Conservation (phyloP, 2,113 vertebrate genomes). For the Alethe castanea region DNA sequence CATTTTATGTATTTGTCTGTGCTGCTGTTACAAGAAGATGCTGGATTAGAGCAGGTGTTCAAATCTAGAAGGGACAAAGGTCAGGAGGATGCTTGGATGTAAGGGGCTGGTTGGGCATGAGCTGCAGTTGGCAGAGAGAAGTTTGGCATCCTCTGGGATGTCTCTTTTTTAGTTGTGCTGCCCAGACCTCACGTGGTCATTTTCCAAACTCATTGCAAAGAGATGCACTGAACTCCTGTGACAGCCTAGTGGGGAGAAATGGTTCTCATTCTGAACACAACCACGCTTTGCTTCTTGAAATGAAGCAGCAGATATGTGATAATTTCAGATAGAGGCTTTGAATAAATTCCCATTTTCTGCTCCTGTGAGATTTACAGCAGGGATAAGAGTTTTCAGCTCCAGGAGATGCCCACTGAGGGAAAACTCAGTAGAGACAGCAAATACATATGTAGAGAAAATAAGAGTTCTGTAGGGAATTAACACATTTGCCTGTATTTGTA, state of each 20-base stretch:
- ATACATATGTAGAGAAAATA: neutral
- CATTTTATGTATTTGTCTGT: neutral
- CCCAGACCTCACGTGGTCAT: neutral
- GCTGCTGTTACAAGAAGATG: neutral
- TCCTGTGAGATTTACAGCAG: neutral
- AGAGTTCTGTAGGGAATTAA: neutral
- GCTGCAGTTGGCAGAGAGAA: neutral
- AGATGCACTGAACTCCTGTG: neutral
- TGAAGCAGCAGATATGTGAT: neutral
- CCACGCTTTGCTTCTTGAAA: neutral
- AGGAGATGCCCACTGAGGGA: neutral
- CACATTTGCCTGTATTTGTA: accelerated
- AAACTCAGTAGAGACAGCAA: neutral
- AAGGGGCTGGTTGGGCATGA: neutral
- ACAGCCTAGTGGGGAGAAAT: neutral
- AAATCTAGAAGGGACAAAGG: neutral
- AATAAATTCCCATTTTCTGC: neutral
- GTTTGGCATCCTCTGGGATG: neutral
- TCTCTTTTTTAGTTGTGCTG: neutral
- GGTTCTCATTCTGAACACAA: neutral
- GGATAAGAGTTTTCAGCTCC: neutral
- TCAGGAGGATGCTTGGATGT: neutral
- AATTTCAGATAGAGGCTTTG: neutral
- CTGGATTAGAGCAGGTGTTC: neutral
- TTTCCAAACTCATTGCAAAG: neutral